A percentile compares a stretch with the other conserved stretches of the same genome.
These are phyloP conservation scores for Chrysomela aeneicollis DNA, from an alignment of 2,888 invertebrate species.

Conservation along the genomic window DNA sequence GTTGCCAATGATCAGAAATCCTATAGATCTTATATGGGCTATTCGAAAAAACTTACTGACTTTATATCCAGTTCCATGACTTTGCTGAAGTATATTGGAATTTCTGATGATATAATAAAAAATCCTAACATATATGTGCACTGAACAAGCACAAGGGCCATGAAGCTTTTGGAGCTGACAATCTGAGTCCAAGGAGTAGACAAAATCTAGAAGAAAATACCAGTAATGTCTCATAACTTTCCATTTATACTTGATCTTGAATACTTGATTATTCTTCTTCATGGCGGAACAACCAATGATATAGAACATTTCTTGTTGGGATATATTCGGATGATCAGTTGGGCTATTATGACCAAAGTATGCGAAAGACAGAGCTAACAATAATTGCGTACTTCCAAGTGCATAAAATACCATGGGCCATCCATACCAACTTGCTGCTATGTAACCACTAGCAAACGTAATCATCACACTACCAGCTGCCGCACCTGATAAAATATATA, in stretches of 20 bases:
- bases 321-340: conserved; percentile 67
- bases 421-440: conserved; percentile 73
- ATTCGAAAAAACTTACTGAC: conserved; percentile 10
- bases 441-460: conserved; percentile 74
- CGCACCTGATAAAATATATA: conserved; percentile 34
- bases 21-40: no score
- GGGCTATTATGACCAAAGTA: conserved; percentile 74
- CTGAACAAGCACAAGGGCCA: neutral
- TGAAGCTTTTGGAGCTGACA: neutral
- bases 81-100: conserved; percentile 10
- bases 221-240: neutral
- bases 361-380: conserved; percentile 70
- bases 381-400: conserved; percentile 60
- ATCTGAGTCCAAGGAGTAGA: conserved; percentile 10
- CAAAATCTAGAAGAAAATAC: neutral
- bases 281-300: conserved; percentile 63
- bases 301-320: conserved; percentile 70
- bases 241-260: no score
- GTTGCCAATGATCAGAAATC: no score
- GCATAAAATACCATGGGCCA: conserved; percentile 82
- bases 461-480: conserved; percentile 81
- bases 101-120: neutral
- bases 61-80: conserved; percentile 11
- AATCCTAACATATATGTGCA: neutral
- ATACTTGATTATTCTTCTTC: no score